Base-by-base conservation (phyloP, 2,888 invertebrate species). In the Sarcophaga carnaria region DNA sequence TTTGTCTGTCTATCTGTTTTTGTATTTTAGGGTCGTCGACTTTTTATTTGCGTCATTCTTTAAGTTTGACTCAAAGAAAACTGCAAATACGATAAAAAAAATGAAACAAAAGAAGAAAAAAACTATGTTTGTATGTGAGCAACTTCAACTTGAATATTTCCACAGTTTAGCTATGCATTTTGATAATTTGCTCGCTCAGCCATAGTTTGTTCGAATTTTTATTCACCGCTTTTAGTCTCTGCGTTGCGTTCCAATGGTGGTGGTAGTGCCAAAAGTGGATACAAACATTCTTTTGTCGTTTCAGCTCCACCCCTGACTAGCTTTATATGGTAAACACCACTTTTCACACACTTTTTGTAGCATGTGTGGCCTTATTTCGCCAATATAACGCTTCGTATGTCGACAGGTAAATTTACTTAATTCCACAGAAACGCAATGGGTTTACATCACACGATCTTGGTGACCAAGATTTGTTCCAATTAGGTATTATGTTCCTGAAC, bases 41-140 rank as follows among this genome's bases (percentile, higher is more conserved):
- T 84, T 82, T 87, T 76, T 81, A 84, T 81, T 87, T 84, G 81
- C 87, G 79, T 82, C 87, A 79, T 87, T 78, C 79, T 76, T 82
- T 82, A 76, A 82, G 79, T 76, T 84, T 37, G 76, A 76, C 81
- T 82, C 67, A 25, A 64, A 64, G 54, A 49, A 17, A 76, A 12
- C 12, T 45, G 27, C 54, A 75, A 10, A 66, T 22, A 25, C 54
- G 5, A 17, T 17, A 49, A 49, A 12, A 37, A 72, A 62, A 72
- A 66, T 4, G 17, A 6, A 49, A 71, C 54, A 62, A 49, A 47
- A 5, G 14, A 64, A 47, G 14, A 64, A 47, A 54, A 20, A 67
- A 66, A 62, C 54, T 54, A 45, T 27, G 27, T 83, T 85, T 86
- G 70, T 75, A 45, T 59, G 49, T 75, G 27, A 81, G 49, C 37